These are phyloP conservation scores for Campoplex nolae DNA, from an alignment of 2,888 invertebrate species.

Conservation along the genomic window DNA sequence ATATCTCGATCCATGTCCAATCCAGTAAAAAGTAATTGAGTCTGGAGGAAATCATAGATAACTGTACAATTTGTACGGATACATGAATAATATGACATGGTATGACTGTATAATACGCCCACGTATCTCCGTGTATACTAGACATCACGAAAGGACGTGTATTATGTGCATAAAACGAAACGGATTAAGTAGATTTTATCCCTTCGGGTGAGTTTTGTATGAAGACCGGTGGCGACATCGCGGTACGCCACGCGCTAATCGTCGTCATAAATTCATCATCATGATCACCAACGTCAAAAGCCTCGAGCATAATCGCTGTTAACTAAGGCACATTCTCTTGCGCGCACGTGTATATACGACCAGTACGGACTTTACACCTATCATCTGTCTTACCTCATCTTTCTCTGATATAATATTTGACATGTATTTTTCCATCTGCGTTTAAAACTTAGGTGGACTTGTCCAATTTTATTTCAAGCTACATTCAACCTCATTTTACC, in stretches of 20 bases:
- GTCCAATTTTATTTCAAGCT: slow-evolving; percentile 72
- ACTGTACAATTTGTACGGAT: not conserved
- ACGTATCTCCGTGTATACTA: slow-evolving; percentile 8
- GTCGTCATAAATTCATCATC: slow-evolving; percentile 80
- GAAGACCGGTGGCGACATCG: slow-evolving; percentile 79
- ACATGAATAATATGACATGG: not conserved
- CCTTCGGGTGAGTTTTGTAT: slow-evolving; percentile 35
- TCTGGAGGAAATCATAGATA: not conserved
- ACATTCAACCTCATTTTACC: slow-evolving; percentile 49
- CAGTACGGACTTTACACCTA: slow-evolving; percentile 46
- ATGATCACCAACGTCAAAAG: slow-evolving; percentile 76
- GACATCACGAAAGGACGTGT: slow-evolving; percentile 45
- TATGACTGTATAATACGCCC: slow-evolving; percentile 19
- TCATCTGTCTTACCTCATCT: slow-evolving; percentile 44
- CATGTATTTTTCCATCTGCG: slow-evolving; percentile 25
- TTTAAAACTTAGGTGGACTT: slow-evolving; percentile 11
- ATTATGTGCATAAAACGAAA: slow-evolving; percentile 53
- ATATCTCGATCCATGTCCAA: not conserved
- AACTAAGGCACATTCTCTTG: slow-evolving; percentile 66
- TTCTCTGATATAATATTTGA: slow-evolving; percentile 64
- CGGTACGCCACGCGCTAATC: slow-evolving; percentile 77
- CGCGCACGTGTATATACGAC: slow-evolving; percentile 31
- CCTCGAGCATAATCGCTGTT: slow-evolving; percentile 74
- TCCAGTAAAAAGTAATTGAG: slow-evolving; percentile 4
- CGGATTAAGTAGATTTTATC: slow-evolving; percentile 39